Evolutionary conservation across 2,113 vertebrate species (phyloP).

Genomic region (Tachysurus vachellii): DNA sequence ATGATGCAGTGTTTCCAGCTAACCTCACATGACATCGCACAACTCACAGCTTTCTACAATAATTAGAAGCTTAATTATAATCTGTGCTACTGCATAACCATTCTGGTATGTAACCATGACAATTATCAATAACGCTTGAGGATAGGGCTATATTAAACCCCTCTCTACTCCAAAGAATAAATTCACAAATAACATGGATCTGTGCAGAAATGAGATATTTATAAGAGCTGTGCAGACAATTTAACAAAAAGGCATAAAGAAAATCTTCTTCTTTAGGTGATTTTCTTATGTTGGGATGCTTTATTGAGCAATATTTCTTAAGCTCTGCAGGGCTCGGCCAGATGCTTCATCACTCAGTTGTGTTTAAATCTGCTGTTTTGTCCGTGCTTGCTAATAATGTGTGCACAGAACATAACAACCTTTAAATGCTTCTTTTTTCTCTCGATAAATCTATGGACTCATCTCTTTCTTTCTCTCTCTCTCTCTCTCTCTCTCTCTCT

Average conservation of each 20-base stretch:
- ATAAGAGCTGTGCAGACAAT: neutral
- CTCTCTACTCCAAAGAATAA: neutral
- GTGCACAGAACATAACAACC: conserved; percentile 26
- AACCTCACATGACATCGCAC: conserved; percentile 1
- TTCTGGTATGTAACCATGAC: conserved; percentile 1
- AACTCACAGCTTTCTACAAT: neutral
- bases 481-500: neutral
- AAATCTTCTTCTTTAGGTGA: neutral
- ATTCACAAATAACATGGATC: neutral
- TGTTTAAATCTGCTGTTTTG: conserved; percentile 53
- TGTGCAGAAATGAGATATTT: neutral
- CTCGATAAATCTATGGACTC: neutral
- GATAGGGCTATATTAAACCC: neutral
- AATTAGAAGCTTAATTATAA: conserved; percentile 24
- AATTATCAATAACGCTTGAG: neutral
- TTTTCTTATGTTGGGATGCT: too few relatives aligned
- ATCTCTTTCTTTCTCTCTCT: neutral
- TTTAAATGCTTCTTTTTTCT: conserved; percentile 11
- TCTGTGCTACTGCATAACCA: neutral
- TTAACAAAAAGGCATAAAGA: too few relatives aligned
- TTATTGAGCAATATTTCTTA: neutral
- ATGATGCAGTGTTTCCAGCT: neutral
- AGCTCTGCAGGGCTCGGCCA: conserved; percentile 43
- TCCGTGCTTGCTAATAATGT: conserved; percentile 55
- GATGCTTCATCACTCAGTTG: conserved; percentile 50